Percentiles rank a stretch among this genome's conserved stretches.
These are phyloP conservation scores for Holacanthella duospinosa DNA, from an alignment of 2,888 invertebrate genomes.

Conservation along the genomic window DNA sequence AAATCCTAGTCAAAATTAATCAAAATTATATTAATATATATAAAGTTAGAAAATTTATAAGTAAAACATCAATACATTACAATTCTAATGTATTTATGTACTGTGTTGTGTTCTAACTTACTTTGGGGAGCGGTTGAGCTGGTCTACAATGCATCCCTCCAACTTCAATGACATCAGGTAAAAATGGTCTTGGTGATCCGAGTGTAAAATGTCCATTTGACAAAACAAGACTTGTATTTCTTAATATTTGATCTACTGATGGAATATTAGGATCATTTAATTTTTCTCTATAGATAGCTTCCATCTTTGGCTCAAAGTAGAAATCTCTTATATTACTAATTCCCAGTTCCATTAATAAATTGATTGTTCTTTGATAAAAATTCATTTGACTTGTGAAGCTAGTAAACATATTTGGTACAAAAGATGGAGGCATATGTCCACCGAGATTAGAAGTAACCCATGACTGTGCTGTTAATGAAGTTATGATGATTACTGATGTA, in stretches of 20 bases:
- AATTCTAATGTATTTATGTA: too few species aligned
- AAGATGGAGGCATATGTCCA: slow-evolving; percentile 37
- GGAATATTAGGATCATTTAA: slow-evolving; percentile 22
- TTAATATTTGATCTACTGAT: slow-evolving; percentile 25
- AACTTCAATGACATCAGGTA: slow-evolving; percentile 35
- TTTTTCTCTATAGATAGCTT: slow-evolving; percentile 13
- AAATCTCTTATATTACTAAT: slow-evolving; percentile 40
- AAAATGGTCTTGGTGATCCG: slow-evolving; percentile 20
- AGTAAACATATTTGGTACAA: slow-evolving; percentile 39
- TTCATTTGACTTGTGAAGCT: slow-evolving; percentile 36
- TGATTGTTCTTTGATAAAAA: slow-evolving; percentile 37
- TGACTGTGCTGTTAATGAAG: slow-evolving; percentile 12
- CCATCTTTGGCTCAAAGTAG: slow-evolving; percentile 38
- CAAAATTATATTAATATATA: neutral
- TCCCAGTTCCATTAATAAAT: slow-evolving; percentile 39
- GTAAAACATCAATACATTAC: too few species aligned
- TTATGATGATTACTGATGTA: slow-evolving; percentile 41
- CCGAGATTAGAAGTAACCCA: slow-evolving; percentile 17
- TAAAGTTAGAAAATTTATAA: neutral
- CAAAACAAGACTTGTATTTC: slow-evolving; percentile 31
- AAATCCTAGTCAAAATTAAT: slow-evolving; percentile 41
- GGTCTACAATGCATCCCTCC: slow-evolving; percentile 37
- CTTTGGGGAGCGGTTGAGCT: slow-evolving; percentile 28
- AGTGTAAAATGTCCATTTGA: slow-evolving; percentile 32
- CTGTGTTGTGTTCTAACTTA: neutral